Evolutionary conservation across 2,113 vertebrate species (phyloP).

Genomic region (Planiliza haematocheilus): DNA sequence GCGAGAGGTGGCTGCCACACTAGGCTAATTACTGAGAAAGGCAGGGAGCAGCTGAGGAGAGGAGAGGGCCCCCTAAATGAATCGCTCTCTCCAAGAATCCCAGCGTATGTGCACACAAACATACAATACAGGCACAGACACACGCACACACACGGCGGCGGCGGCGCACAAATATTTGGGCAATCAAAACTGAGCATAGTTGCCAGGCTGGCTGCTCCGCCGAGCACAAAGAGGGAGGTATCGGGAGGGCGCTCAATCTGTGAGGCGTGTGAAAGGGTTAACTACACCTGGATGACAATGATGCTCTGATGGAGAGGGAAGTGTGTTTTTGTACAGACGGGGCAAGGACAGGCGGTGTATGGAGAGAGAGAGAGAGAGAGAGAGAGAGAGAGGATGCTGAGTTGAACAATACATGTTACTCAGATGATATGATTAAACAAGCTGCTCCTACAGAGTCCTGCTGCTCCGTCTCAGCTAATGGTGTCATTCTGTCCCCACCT

Average conservation of each 20-base stretch:
- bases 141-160: conserved; percentile 27
- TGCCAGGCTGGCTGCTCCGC: conserved; percentile 40
- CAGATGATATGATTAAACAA: conserved; percentile 48
- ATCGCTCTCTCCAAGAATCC: conserved; percentile 77
- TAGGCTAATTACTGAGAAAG: conserved; percentile 95
- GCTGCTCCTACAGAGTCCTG: conserved; percentile 28
- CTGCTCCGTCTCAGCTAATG: conserved; percentile 37
- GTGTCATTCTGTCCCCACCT: conserved; percentile 42
- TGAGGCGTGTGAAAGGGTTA: conserved; percentile 71
- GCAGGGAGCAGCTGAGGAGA: conserved; percentile 91
- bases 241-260: conserved; percentile 32
- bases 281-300: conserved; percentile 67
- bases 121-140: conserved; percentile 19
- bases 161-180: conserved; percentile 72
- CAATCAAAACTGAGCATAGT: conserved; percentile 74
- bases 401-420: conserved; percentile 44
- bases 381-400: conserved; percentile 1
- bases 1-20: conserved; percentile 92
- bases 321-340: conserved; percentile 39
- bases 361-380: conserved; percentile 9
- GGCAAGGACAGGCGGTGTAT: conserved; percentile 27
- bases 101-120: conserved; percentile 67
- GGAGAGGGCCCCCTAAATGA: conserved; percentile 81
- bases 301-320: conserved; percentile 56
- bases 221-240: conserved; percentile 53